Base-by-base conservation (phyloP, 2,113 vertebrate genomes). In the Brachirus orientalis region DNA sequence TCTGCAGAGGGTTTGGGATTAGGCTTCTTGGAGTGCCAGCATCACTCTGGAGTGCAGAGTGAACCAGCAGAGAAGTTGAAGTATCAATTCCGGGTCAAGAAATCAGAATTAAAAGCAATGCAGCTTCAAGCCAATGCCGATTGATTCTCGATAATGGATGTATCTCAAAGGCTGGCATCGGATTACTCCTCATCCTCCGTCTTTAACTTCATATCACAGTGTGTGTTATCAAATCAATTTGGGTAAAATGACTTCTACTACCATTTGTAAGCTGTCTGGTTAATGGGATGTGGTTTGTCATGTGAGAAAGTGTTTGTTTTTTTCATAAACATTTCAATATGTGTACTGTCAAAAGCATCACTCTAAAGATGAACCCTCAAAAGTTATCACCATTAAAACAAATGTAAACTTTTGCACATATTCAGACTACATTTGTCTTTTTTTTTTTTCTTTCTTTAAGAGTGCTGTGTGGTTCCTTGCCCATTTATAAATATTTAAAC, bases 401-500 rank as follows among this genome's bases (percentile, higher is more conserved):
- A 28, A 6, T 28, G 28, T 28, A 28, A 6, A 4, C 28, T 28
- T 28, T 6, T 28, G 3, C 3, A 28, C 28, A 28, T 28, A 28
- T 28, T 28, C 28, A 28, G 28, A 22, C 55, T 35, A 50, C 44
- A 22, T 70, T 78, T 61, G 54, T 43, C 41, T 47, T 53, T 48
- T n/a, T 18, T 11, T 12, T 9, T 72, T 52, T 72, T 55, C 45
- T 50, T 67, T 60, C 45, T 50, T 10, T 12, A 59, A 47, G 18
- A 53, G 28, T 43, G 41, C 36, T 65, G 47, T 64, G 47, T 51
- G 50, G 33, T 55, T 43, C 55, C 51, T 61, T 46, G 62, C 76
- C 69, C 33, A 33, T 75, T 54, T 63, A 77, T 83, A 69, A 77
- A 86, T 85, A 85, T 86, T 85, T 81, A 63, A 88, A 79, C 68